Evolutionary conservation across 1,140 invertebrate species (phyloP), one percentile per base, ranked within the genome.

Genomic region (Acromyrmex echinatior): DNA sequence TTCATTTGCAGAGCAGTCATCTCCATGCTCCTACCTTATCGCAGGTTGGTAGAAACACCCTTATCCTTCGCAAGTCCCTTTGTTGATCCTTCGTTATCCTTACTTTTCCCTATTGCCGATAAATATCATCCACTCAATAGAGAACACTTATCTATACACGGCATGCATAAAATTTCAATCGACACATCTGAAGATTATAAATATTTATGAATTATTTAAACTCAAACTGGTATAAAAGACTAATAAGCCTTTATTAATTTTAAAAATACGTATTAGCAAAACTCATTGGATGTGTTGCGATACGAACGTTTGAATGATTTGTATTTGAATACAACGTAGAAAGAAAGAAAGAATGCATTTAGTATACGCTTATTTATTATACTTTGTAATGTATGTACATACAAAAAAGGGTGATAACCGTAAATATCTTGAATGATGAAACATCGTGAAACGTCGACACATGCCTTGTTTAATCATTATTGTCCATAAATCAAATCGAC

Each of bases 1-100:
- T 97, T 39, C 97, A 98, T 91, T 96, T 97, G 93, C 97, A 98
- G 92, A 97, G 97, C 62, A 97, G 97, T 65, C 96, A 97, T 86
- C 94, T 98, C 35, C 98, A 98, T 92, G 96, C 97, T 3, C 97
- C 97, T 76, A 97, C 97, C 7, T 92, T 98, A 21, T 97, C 97
- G 2, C 97, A 98, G 97, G 97, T 97, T 94, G 91, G 86, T 90
- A 88, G 73, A 35, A 5, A 25, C 31, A 0, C 2, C n/a, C 35
- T 49, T 82, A 81, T 39, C 49, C 49, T 35, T 53, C 21, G 16
- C 31, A 1, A 39, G 0, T 3, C 21, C 25, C 16, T 73, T 31
- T 16, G 25, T 18, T 35, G 14, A 28, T 4, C 18, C 31, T 1
- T 68, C 3, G 28, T 18, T 21, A 68, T 4, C 65, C 35, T 68